A percentile compares a stretch with the other conserved stretches of the same genome.
These are phyloP conservation scores for human (Homo sapiens) DNA, from an alignment of 2,113 vertebrate genomes.

Conservation along the genomic window GRCh38 chr14:67118501-67119000, in stretches of 20 bases:
- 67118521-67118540: too few species aligned
- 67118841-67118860: background rate
- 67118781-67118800: background rate
- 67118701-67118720: too few species aligned
- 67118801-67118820: background rate
- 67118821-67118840: background rate
- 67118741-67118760: background rate
- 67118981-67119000: constrained; percentile 7
- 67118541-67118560: too few species aligned
- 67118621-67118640: too few species aligned
- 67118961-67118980: background rate
- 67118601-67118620: too few species aligned
- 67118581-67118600: too few species aligned
- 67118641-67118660: too few species aligned
- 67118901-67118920: background rate
- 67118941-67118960: background rate
- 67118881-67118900: background rate
- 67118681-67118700: too few species aligned
- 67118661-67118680: too few species aligned
- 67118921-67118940: background rate
- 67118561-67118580: too few species aligned
- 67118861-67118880: background rate
- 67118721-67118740: too few species aligned
- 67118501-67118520: too few species aligned
- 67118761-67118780: background rate